phyloP scores from a whole-genome alignment of 2,888 invertebrate genomes.

The Hydroisotoma schaefferi region DNA sequence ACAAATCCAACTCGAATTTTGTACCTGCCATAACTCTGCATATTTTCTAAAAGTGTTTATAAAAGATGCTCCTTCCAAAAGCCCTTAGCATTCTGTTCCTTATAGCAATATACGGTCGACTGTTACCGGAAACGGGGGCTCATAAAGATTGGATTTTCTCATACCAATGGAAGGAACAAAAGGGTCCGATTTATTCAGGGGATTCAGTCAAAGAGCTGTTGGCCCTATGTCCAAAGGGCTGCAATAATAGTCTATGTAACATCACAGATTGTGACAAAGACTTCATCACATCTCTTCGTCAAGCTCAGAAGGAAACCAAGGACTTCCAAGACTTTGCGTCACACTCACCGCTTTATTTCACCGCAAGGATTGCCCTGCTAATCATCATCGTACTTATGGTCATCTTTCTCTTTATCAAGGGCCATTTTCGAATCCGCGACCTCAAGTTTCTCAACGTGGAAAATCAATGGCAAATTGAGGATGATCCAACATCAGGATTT shows the following conservation, averaged over 20 bases:
- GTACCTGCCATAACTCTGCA: no score
- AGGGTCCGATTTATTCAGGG: constrained; percentile 18
- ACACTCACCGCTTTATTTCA: not conserved
- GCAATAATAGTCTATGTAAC: not conserved
- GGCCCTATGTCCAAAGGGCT: constrained; percentile 18
- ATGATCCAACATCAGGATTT: constrained; percentile 26
- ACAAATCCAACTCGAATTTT: no score
- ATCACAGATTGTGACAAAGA: not conserved
- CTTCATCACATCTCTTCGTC: constrained; percentile 10
- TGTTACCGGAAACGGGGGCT: no score
- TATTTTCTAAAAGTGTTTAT: no score
- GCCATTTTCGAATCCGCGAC: constrained; percentile 22
- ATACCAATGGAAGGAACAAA: not conserved
- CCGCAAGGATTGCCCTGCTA: not conserved
- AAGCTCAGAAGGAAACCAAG: constrained; percentile 8
- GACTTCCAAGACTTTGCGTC: constrained; percentile 7
- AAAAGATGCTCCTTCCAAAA: no score
- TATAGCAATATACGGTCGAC: no score
- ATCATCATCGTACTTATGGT: constrained; percentile 11
- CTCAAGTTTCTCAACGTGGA: constrained; percentile 15
- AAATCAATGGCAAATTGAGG: constrained; percentile 25
- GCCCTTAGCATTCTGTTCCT: no score
- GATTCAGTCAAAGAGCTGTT: constrained; percentile 14
- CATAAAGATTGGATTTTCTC: not conserved
- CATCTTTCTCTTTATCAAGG: constrained; percentile 9